Evolutionary conservation across 1,140 invertebrate genomes (phyloP), one percentile per base, ranked within the genome.

Genomic region (Dendroctonus ponderosae): DNA sequence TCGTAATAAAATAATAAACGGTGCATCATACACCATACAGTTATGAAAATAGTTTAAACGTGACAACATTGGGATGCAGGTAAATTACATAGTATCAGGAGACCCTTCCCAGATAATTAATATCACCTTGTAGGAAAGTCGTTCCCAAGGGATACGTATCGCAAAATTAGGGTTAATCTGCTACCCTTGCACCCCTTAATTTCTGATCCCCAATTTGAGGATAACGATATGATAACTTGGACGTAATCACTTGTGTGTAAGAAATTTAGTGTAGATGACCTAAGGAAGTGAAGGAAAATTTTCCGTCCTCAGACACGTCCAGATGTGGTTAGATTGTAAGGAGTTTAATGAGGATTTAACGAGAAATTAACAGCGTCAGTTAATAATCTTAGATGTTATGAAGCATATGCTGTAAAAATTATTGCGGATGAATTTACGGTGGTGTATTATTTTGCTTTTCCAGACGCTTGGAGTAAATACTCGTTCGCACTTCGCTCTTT

Each of bases 101-200:
- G 7, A 7, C 43, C 57, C 37, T 48, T 59, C 12, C 4, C 56
- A 7, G 42, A 14, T 59, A 63, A 63, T 63, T 63, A 63, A 53
- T 54, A 54, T 63, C 42, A 44, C 37, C 61, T 54, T 51, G 59
- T 63, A 63, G 11, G 48, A 9, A 44, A 54, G 54, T 38, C 11
- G 7, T 56, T 54, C 61, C 50, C 40, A 53, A 42, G 61, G 61
- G 50, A 54, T 51, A 53, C 39, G 50, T 61, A 48, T 61, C 58
- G 44, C 61, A 53, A 15, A 53, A 42, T 63, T 53, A 63, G 48
- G 51, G 50, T 53, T 63, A 63, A 63, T 63, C 61, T 63, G 14
- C 39, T 41, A 63, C 61, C 61, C 51, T 63, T 63, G 51, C 61
- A 63, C 7, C 61, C 51, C 61, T 43, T 46, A 54, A 38, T 49